Evolutionary conservation across 2,888 invertebrate species (phyloP).

Genomic region (Globia sparganii): DNA sequence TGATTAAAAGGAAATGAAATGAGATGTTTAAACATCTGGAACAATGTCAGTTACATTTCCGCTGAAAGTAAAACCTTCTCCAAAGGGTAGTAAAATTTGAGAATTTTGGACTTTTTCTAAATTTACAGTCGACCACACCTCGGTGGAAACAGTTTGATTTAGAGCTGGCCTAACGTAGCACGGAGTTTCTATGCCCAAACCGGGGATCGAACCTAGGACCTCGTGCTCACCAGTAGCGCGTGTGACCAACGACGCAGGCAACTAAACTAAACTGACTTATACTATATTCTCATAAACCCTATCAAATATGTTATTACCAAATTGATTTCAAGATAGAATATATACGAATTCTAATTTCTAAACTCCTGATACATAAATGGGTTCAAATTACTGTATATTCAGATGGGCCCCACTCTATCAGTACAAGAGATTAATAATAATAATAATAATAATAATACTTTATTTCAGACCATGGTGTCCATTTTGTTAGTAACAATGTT

Average conservation of each 20-base stretch:
- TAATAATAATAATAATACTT: no score
- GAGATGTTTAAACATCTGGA: not conserved
- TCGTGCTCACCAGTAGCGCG: no score
- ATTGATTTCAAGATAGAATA: not conserved
- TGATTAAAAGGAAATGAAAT: slow-evolving; percentile 26
- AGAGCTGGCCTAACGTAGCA: not conserved
- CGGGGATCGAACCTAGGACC: no score
- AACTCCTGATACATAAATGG: not conserved
- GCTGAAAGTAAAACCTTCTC: not conserved
- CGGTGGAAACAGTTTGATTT: not conserved
- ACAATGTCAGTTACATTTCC: not conserved
- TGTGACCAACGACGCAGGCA: no score
- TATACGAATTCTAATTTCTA: not conserved
- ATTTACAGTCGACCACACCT: not conserved
- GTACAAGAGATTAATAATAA: not conserved
- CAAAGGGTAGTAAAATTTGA: not conserved
- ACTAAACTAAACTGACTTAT: no score
- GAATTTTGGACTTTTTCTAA: not conserved
- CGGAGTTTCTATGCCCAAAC: no score
- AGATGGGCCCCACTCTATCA: not conserved
- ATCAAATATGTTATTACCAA: not conserved
- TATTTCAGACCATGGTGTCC: no score
- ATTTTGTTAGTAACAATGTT: no score
- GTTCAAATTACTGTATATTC: not conserved
- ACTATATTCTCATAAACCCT: not conserved